phyloP scores from a whole-genome alignment of 1,140 invertebrate species.

The Lepidurus arcticus region DNA sequence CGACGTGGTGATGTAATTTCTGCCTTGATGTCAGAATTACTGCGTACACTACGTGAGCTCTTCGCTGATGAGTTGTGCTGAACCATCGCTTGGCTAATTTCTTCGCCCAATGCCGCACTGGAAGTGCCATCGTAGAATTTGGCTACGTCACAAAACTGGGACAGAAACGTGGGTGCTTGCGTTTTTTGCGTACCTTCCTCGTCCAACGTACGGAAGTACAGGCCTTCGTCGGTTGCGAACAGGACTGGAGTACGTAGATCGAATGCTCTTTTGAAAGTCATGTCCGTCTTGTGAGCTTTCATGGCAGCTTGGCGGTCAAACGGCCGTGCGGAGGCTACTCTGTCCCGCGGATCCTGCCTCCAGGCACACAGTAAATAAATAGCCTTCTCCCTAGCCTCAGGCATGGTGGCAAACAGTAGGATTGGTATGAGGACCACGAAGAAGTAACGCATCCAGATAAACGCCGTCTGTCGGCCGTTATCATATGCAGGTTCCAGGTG shows the following conservation, averaged over 20 bases:
- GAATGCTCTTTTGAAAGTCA: not conserved
- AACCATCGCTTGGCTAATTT: not conserved
- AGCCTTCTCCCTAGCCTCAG: not conserved
- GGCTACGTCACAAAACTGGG: not conserved
- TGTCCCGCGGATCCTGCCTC: not conserved
- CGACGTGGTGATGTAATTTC: not conserved
- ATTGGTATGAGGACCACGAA: not conserved
- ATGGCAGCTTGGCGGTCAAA: not conserved
- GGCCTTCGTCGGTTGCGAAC: not conserved
- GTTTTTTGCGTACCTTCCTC: not conserved
- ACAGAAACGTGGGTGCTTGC: not conserved
- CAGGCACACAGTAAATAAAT: not conserved
- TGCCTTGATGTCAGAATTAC: not conserved
- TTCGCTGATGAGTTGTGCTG: not conserved
- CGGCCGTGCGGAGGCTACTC: not conserved
- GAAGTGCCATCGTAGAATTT: not conserved
- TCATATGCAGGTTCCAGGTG: not conserved
- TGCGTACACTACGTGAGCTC: not conserved
- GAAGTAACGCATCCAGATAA: not conserved
- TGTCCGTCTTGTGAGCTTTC: slow-evolving; percentile 1
- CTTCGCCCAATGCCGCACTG: not conserved
- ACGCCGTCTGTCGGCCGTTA: not conserved
- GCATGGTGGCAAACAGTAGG: not conserved
- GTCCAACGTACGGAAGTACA: not conserved
- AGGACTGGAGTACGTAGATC: not conserved